Percentiles rank a stretch among this genome's conserved stretches.
phyloP scores from a whole-genome alignment of 2,888 invertebrate genomes.

The Melolontha melolontha region DNA sequence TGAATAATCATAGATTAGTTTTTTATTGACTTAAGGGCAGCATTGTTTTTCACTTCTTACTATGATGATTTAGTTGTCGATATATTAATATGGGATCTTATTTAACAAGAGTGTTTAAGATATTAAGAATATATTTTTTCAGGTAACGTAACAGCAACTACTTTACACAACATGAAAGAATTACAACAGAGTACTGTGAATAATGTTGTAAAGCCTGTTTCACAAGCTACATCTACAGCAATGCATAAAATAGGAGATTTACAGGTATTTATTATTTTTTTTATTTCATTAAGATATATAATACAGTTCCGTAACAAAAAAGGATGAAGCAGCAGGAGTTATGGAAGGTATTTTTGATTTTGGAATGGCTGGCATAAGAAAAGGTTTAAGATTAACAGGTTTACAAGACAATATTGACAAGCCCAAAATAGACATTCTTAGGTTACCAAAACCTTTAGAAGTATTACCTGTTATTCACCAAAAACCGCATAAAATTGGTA shows the following conservation, averaged over 20 bases:
- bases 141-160: slow-evolving; percentile 61
- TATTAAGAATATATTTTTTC: slow-evolving; percentile 34
- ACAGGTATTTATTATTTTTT: slow-evolving; percentile 66
- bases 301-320: not conserved
- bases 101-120: too few relatives aligned
- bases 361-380: slow-evolving; percentile 72
- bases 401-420: slow-evolving; percentile 65
- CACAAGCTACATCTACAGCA: slow-evolving; percentile 67
- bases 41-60: too few relatives aligned
- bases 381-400: slow-evolving; percentile 71
- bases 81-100: too few relatives aligned
- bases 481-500: slow-evolving; percentile 34
- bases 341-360: slow-evolving; percentile 74
- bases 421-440: slow-evolving; percentile 20
- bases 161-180: slow-evolving; percentile 67
- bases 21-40: too few relatives aligned
- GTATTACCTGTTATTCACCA: slow-evolving; percentile 6
- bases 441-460: slow-evolving; percentile 16
- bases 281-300: slow-evolving; percentile 13
- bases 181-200: slow-evolving; percentile 69
- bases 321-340: slow-evolving; percentile 76
- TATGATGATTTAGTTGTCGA: too few relatives aligned
- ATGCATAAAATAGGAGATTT: slow-evolving; percentile 74
- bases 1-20: too few relatives aligned
- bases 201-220: slow-evolving; percentile 61